Percentiles rank a stretch among this genome's conserved stretches.
phyloP scores from a whole-genome alignment of 1,140 invertebrate genomes.

The Leptinotarsa texana region DNA sequence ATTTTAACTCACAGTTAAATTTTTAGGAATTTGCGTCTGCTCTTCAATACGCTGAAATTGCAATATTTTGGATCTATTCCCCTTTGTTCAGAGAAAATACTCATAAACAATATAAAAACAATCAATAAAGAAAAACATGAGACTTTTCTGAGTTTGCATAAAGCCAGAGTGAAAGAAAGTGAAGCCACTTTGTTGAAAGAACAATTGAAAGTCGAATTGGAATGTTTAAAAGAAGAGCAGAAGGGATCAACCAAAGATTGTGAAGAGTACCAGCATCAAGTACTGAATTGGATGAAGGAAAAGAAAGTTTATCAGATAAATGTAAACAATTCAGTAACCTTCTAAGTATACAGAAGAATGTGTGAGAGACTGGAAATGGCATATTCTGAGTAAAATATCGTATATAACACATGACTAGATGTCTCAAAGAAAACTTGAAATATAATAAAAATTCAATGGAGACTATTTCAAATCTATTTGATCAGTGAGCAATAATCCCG shows the following conservation, averaged over 20 bases:
- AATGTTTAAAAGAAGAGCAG: slow-evolving; percentile 24
- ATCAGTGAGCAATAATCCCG: no score
- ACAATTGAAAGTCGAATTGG: slow-evolving; percentile 46
- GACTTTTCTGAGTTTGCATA: slow-evolving; percentile 41
- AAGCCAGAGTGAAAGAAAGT: slow-evolving; percentile 44
- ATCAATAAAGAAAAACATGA: slow-evolving; percentile 45
- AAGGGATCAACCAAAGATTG: slow-evolving; percentile 8
- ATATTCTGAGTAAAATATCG: no score
- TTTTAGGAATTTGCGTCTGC: slow-evolving; percentile 42
- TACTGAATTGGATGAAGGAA: slow-evolving; percentile 41
- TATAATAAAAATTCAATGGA: no score
- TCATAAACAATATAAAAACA: slow-evolving; percentile 43
- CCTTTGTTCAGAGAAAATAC: slow-evolving; percentile 45
- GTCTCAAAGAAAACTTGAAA: no score
- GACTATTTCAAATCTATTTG: no score
- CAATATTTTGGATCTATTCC: slow-evolving; percentile 54
- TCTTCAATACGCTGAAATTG: slow-evolving; percentile 48
- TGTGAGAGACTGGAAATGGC: no score
- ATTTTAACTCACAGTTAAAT: no score
- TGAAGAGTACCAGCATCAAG: slow-evolving; percentile 27
- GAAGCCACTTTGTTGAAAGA: slow-evolving; percentile 51
- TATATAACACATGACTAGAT: no score
- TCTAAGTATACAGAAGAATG: no score
- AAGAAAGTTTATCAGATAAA: slow-evolving; percentile 39
- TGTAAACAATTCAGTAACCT: slow-evolving; percentile 26